phyloP scores from a whole-genome alignment of 92 coral and sea anemone species.

The Isaurus tuberculatus region DNA sequence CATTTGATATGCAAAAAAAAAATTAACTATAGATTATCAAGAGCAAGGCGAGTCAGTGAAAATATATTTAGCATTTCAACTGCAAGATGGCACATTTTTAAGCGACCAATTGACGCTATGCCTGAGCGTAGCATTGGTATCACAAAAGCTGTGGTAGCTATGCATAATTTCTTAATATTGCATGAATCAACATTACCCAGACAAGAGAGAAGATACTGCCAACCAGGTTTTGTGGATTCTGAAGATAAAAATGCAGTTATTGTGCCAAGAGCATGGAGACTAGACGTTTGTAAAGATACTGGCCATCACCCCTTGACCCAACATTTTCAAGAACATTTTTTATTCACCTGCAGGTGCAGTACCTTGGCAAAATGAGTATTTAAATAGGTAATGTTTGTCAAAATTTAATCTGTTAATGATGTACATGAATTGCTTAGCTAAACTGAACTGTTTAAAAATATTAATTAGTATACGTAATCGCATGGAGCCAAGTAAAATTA shows the following conservation, averaged over 20 bases:
- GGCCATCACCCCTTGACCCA: no score
- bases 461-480: no score
- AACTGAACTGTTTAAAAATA: no score
- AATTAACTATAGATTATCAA: background rate
- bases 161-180: slow-evolving; percentile 53
- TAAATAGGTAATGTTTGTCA: no score
- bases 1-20: background rate
- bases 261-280: background rate
- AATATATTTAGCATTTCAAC: slow-evolving; percentile 25
- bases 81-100: slow-evolving; percentile 43
- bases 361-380: no score
- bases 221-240: slow-evolving; percentile 31
- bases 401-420: no score
- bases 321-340: no score
- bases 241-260: slow-evolving; percentile 4
- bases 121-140: slow-evolving; percentile 30
- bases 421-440: no score
- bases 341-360: no score
- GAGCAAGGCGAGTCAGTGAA: background rate
- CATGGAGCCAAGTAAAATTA: no score
- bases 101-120: slow-evolving; percentile 46
- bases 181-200: slow-evolving; percentile 1
- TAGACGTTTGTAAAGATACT: background rate
- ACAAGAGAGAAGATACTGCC: slow-evolving; percentile 43
- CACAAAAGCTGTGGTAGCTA: slow-evolving; percentile 44